phyloP scores from a whole-genome alignment of 1,140 invertebrate genomes.

The Lepidurus couesii region DNA sequence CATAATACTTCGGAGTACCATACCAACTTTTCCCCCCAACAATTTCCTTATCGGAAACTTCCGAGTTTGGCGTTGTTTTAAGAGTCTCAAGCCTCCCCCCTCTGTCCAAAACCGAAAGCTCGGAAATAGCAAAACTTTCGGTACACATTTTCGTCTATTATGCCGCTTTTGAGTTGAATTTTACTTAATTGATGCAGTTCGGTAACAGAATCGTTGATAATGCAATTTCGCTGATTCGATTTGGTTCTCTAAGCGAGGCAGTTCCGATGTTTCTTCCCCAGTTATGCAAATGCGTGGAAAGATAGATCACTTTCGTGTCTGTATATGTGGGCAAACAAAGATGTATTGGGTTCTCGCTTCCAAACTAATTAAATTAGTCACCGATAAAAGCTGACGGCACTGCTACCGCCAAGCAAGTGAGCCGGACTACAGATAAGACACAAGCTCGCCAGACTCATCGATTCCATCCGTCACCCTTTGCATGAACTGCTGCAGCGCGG shows the following conservation, averaged over 20 bases:
- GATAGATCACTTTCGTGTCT: not conserved
- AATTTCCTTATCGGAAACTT: conserved; percentile 2
- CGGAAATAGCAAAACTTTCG: conserved; percentile 5
- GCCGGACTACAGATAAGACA: not conserved
- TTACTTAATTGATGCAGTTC: not conserved
- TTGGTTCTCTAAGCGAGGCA: not conserved
- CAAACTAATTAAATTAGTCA: conserved; percentile 13
- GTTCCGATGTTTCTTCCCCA: not conserved
- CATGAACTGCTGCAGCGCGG: not conserved
- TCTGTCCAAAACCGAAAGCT: not conserved
- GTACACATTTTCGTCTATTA: not conserved
- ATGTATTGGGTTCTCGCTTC: conserved; percentile 18
- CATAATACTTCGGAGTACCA: not conserved
- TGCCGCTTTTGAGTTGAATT: not conserved
- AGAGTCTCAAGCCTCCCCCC: not conserved
- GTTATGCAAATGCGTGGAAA: conserved; percentile 1
- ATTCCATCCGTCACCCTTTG: conserved; percentile 4
- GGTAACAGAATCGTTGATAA: not conserved
- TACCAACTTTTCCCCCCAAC: conserved; percentile 15
- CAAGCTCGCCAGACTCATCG: not conserved
- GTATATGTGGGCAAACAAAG: not conserved
- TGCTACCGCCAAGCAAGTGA: not conserved
- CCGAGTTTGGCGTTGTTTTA: not conserved
- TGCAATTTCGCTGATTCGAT: not conserved
- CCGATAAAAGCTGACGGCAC: conserved; percentile 8